Evolutionary conservation across 2,888 invertebrate species (phyloP).

Genomic region (Bombyx huttoni): DNA sequence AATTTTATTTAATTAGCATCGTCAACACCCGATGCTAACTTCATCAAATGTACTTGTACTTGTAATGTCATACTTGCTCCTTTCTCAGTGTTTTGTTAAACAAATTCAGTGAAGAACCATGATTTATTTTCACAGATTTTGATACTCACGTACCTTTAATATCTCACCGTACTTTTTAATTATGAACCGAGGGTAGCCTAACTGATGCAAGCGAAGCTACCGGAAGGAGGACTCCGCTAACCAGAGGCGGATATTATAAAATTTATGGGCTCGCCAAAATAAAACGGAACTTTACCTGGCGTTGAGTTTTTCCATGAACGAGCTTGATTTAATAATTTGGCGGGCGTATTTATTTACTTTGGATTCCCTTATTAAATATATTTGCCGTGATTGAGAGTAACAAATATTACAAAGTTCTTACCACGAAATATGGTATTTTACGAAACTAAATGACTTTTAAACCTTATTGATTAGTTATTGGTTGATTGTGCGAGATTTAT

Average conservation of each 20-base stretch:
- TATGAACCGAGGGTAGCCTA: constrained; percentile 1
- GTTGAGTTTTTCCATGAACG: constrained; percentile 12
- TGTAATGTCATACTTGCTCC: not conserved
- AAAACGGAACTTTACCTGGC: constrained; percentile 20
- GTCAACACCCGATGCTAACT: too few relatives aligned
- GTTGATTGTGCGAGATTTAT: too few relatives aligned
- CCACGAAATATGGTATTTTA: too few relatives aligned
- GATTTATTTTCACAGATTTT: not conserved
- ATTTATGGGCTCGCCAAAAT: constrained; percentile 25
- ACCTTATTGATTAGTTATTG: too few relatives aligned
- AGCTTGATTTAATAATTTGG: constrained; percentile 8
- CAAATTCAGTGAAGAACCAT: not conserved
- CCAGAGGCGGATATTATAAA: constrained; percentile 25
- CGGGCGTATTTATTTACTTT: not conserved
- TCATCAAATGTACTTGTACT: too few relatives aligned
- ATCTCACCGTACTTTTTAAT: not conserved
- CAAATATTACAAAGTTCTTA: too few relatives aligned
- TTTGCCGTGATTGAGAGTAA: too few relatives aligned
- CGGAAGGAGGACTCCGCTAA: constrained; percentile 11
- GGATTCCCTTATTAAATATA: not conserved
- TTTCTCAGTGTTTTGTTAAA: not conserved
- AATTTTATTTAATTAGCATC: too few relatives aligned
- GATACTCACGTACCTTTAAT: not conserved
- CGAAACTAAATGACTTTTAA: too few relatives aligned
- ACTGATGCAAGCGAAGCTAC: constrained; percentile 10